These are phyloP conservation scores for Dascyllus trimaculatus DNA, from an alignment of 2,113 vertebrate genomes.

Conservation along the genomic window DNA sequence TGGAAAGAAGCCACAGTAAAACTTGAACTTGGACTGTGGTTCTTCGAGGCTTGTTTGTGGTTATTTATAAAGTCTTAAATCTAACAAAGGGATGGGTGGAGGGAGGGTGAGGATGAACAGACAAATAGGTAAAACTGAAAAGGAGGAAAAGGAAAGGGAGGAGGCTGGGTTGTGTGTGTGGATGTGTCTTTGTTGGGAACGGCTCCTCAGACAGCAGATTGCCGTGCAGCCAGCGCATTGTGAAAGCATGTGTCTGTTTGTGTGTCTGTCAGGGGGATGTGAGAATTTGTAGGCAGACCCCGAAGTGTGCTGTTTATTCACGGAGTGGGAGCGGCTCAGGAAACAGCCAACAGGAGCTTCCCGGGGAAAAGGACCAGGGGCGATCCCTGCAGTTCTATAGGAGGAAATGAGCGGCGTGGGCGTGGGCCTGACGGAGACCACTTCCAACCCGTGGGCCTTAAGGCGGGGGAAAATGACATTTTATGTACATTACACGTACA, in stretches of 20 bases:
- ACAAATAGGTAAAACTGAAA: slow-evolving; percentile 26
- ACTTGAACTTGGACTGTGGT: slow-evolving; percentile 2
- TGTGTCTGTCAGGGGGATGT: slow-evolving; percentile 12
- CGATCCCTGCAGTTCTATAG: slow-evolving; percentile 77
- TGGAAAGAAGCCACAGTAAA: background rate
- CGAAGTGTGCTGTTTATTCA: slow-evolving; percentile 70
- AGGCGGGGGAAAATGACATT: slow-evolving; percentile 54
- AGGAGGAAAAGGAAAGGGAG: slow-evolving; percentile 71
- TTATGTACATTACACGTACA: slow-evolving; percentile 36
- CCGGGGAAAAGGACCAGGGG: slow-evolving; percentile 61
- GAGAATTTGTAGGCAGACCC: slow-evolving; percentile 11
- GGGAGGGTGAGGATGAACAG: slow-evolving; percentile 29
- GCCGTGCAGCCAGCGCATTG: slow-evolving; percentile 15
- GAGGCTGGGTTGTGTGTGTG: slow-evolving; percentile 11
- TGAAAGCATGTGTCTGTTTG: slow-evolving; percentile 29
- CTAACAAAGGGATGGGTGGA: slow-evolving; percentile 36
- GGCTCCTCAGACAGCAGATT: slow-evolving; percentile 24
- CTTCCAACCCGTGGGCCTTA: slow-evolving; percentile 61
- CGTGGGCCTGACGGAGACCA: slow-evolving; percentile 56
- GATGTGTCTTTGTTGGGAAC: slow-evolving; percentile 35
- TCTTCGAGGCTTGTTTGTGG: background rate
- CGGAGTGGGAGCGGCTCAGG: slow-evolving; percentile 74
- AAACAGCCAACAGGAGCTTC: slow-evolving; percentile 78
- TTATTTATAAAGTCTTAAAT: slow-evolving; percentile 53
- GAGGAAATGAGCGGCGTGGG: slow-evolving; percentile 81